Evolutionary conservation across 92 coral and sea anemone species (phyloP).

Genomic region (Pocillopora grandis): DNA sequence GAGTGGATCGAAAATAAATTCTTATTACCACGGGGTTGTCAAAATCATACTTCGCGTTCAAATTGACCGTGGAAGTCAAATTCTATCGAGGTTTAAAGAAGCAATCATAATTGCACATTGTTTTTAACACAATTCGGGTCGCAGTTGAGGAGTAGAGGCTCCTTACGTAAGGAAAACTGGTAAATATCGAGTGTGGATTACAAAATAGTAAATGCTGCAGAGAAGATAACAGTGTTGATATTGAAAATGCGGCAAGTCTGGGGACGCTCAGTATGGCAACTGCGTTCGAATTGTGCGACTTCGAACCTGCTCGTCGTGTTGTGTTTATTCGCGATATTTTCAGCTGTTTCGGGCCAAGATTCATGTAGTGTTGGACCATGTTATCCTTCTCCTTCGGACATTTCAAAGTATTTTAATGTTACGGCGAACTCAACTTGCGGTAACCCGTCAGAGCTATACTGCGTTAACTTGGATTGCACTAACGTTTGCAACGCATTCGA

Average conservation of each 20-base stretch:
- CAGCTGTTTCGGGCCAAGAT: slow-evolving; percentile 47
- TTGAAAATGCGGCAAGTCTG: slow-evolving; percentile 29
- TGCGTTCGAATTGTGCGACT: slow-evolving; percentile 35
- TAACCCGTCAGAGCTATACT: slow-evolving; percentile 46
- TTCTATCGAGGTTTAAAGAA: too few species aligned
- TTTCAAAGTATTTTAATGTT: slow-evolving; percentile 51
- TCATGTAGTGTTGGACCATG: slow-evolving; percentile 69
- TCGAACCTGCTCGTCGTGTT: slow-evolving; percentile 44
- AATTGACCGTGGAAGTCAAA: too few species aligned
- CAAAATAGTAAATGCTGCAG: neutral
- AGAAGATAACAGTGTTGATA: slow-evolving; percentile 13
- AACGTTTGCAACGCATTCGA: slow-evolving; percentile 68
- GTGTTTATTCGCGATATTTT: slow-evolving; percentile 34
- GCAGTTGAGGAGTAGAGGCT: too few species aligned
- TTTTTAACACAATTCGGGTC: too few species aligned
- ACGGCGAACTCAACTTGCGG: slow-evolving; percentile 97
- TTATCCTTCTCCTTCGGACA: slow-evolving; percentile 63
- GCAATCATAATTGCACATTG: too few species aligned
- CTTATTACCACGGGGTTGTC: slow-evolving; percentile 20
- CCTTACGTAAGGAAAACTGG: too few species aligned
- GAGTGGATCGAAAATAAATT: neutral
- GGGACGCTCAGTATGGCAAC: slow-evolving; percentile 21
- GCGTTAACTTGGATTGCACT: slow-evolving; percentile 52
- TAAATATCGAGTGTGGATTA: too few species aligned
- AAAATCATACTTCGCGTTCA: slow-evolving; percentile 14